Evolutionary conservation across 2,888 invertebrate species (phyloP), one percentile per base, ranked within the genome.

Genomic region (Nemotelus nigrinus): DNA sequence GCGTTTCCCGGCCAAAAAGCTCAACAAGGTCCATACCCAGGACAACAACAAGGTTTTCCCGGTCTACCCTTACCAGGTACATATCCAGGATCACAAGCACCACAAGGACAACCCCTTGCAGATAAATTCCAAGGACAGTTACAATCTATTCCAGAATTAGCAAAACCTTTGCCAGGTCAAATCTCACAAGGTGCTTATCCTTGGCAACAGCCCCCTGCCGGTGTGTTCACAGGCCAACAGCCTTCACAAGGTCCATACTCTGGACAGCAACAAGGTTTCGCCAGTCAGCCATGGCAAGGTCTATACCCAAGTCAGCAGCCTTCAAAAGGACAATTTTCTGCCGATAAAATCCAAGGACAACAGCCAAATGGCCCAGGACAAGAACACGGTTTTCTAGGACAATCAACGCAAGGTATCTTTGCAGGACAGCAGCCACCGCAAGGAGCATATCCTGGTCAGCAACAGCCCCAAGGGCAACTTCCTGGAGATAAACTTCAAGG

Each of bases 101-200:
- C 65, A 65, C 65, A 65, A 65, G 65, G 65, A 10, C n/a, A 45
- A 44, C 47, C 65, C 6, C 53, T 6, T 10, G 53, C 6, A 6
- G 53, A 8, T 53, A 10, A 6, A 53, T 53, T 53, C 6, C 53
- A 10, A 53, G 53, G 53, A n/a, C 58, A 58, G 25, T n/a, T 4
- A 4, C 58, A 58, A 58, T 58, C 53, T 53, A 53, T 58, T 8
- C 58, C 63, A 25, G 63, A 7, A 3, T 39, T 25, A 58, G 25
- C 58, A 58, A 25, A 7, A 58, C 53, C 6, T 7, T 50, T 10
- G 10, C 53, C 6, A 50, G 53, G 7, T 50, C 53, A 50, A 50
- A 10, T 8, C 6, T 8, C 53, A 53, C 53, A 25, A 25, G 7
- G 7, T 10, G 10, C 53, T 10, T 53, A 53, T 6, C 53, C 53